phyloP scores from a whole-genome alignment of 2,797 vertebrate genomes.

The Poeciliopsis paucimaculata region DNA sequence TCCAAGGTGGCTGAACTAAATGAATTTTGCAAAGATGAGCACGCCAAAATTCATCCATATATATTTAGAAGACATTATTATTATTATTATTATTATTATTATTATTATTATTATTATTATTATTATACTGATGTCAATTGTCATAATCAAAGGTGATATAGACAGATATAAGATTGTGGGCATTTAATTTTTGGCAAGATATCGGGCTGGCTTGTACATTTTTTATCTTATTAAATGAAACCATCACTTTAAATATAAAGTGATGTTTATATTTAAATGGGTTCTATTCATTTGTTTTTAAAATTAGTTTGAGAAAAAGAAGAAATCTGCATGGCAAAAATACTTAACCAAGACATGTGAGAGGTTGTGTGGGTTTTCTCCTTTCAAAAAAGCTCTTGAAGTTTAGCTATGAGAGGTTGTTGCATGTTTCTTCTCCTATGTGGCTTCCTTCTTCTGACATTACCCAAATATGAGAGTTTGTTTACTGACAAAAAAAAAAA shows the following conservation, averaged over 20 bases:
- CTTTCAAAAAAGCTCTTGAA: neutral
- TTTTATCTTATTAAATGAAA: neutral
- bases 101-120: too few relatives aligned
- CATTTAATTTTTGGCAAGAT: neutral
- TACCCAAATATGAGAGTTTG: constrained; percentile 60
- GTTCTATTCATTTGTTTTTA: neutral
- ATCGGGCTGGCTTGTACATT: neutral
- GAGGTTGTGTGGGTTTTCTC: neutral
- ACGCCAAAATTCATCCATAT: too few relatives aligned
- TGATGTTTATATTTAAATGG: neutral
- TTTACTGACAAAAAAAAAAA: constrained; percentile 59
- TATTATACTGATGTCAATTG: neutral
- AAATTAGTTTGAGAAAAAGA: neutral
- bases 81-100: too few relatives aligned
- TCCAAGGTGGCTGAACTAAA: too few relatives aligned
- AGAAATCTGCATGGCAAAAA: neutral
- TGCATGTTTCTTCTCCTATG: constrained; percentile 5
- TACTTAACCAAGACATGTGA: constrained; percentile 5
- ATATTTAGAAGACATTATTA: too few relatives aligned
- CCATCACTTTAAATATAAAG: too few relatives aligned
- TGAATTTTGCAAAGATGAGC: too few relatives aligned
- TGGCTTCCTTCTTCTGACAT: constrained; percentile 44
- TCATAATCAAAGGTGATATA: neutral
- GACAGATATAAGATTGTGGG: neutral
- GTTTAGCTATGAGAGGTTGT: constrained; percentile 16